A percentile compares a stretch with the other conserved stretches of the same genome.
Conservation (phyloP, 1,140 invertebrate species). For the Cydia pomonella region DNA sequence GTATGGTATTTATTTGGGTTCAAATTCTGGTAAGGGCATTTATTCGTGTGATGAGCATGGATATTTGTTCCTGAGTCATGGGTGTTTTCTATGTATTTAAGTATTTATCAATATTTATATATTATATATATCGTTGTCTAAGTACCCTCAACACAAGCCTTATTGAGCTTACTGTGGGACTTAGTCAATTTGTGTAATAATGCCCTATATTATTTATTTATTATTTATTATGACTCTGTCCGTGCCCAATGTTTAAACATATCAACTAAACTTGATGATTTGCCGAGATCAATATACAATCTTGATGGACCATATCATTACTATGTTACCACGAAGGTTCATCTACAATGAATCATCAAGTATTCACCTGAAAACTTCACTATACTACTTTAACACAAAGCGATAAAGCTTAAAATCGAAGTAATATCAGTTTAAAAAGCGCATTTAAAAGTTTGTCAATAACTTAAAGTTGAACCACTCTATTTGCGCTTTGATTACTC, state of each 20-base stretch:
- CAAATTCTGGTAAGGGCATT: too few relatives aligned
- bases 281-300: slow-evolving; percentile 12
- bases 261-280: neutral
- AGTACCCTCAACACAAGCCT: too few relatives aligned
- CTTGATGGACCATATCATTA: slow-evolving; percentile 24
- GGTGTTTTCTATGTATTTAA: too few relatives aligned
- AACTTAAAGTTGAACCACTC: neutral
- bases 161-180: too few relatives aligned
- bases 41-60: too few relatives aligned
- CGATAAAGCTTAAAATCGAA: neutral
- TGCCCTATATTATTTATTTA: too few relatives aligned
- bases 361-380: neutral
- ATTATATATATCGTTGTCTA: too few relatives aligned
- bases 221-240: too few relatives aligned
- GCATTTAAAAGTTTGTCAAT: neutral
- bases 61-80: too few relatives aligned
- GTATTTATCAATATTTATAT: too few relatives aligned
- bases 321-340: slow-evolving; percentile 21
- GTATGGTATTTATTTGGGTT: too few relatives aligned
- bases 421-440: neutral
- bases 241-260: neutral
- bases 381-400: slow-evolving; percentile 2
- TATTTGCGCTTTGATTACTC: neutral
- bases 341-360: neutral
- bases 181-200: too few relatives aligned